Conservation (phyloP, 1,140 invertebrate species). For the Pomacea maculata region DNA sequence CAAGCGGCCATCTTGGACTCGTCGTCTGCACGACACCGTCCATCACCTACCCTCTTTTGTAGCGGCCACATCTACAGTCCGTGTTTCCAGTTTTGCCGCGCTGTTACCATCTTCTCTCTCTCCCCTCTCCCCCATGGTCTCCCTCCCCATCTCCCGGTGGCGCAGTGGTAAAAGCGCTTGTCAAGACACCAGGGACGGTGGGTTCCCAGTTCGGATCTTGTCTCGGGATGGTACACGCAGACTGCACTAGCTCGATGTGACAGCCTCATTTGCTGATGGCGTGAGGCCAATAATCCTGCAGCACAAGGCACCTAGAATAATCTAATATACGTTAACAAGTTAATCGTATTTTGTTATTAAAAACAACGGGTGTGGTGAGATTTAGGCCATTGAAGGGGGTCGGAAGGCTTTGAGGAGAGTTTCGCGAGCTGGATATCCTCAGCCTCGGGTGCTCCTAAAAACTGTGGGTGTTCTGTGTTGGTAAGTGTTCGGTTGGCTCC, state of each 20-base stretch:
- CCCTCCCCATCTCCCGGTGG: constrained; percentile 4
- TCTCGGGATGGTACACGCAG: too few species aligned
- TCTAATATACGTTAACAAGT: too few species aligned
- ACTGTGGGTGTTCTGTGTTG: too few species aligned
- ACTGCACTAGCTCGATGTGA: too few species aligned
- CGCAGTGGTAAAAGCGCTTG: background rate
- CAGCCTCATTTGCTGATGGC: too few species aligned
- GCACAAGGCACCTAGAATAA: background rate
- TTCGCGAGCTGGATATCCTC: background rate
- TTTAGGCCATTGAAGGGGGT: background rate
- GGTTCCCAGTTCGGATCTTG: background rate
- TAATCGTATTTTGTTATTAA: too few species aligned
- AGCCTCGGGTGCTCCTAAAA: background rate
- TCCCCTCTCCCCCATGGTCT: background rate
- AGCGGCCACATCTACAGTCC: background rate
- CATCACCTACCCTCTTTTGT: background rate
- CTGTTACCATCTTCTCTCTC: background rate
- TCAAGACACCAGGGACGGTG: background rate
- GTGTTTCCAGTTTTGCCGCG: background rate
- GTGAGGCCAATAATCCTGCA: background rate
- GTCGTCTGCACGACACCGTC: too few species aligned
- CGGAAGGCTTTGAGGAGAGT: background rate
- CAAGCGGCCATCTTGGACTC: too few species aligned
- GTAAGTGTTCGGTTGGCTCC: too few species aligned
- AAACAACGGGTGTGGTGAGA: too few species aligned